Evolutionary conservation across 2,113 vertebrate genomes (phyloP).

Genomic region (Ctenodactylus gundi): DNA sequence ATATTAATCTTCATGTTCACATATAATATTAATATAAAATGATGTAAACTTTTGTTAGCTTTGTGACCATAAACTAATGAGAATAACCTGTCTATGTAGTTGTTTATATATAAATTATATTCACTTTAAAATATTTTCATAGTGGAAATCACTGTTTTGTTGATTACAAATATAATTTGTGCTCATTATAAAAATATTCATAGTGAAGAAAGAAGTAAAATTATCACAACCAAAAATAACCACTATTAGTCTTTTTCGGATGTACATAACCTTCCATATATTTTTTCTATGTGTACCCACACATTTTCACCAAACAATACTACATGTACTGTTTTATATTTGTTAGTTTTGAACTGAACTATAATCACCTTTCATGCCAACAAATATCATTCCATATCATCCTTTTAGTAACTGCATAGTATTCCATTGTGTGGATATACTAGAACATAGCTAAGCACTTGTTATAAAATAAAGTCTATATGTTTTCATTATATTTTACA

Average conservation of each 20-base stretch:
- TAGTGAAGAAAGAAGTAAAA: neutral
- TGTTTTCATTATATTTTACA: constrained; percentile 10
- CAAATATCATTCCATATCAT: constrained; percentile 32
- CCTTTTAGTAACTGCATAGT: constrained; percentile 33
- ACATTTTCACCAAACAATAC: neutral
- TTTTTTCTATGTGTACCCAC: neutral
- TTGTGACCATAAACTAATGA: constrained; percentile 31
- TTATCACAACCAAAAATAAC: constrained; percentile 1
- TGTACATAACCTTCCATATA: neutral
- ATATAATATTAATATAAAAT: neutral
- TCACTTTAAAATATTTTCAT: constrained; percentile 48
- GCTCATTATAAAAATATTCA: constrained; percentile 3
- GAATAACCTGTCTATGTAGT: neutral
- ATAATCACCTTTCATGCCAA: neutral
- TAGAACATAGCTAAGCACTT: neutral
- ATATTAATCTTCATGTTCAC: constrained; percentile 12
- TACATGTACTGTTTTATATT: neutral
- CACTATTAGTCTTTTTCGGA: neutral
- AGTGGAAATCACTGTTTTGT: constrained; percentile 27
- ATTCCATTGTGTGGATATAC: constrained; percentile 33
- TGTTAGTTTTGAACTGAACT: neutral
- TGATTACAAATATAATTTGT: constrained; percentile 8
- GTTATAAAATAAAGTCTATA: neutral
- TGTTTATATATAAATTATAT: neutral
- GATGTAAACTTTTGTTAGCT: constrained; percentile 16